Evolutionary conservation across 2,113 vertebrate genomes (phyloP).

Genomic region (Marmota monax): DNA sequence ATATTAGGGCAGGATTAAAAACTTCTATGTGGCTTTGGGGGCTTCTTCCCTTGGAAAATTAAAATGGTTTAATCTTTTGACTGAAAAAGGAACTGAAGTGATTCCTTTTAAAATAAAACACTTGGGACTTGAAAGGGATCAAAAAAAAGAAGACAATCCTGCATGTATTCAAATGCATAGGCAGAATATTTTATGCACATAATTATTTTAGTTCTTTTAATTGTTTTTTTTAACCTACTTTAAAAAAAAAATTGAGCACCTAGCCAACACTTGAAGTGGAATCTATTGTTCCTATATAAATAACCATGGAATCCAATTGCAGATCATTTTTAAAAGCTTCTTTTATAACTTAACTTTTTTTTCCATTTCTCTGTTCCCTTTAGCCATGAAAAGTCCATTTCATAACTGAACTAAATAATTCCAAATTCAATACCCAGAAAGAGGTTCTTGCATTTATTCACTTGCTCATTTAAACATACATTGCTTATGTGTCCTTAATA

Average conservation of each 20-base stretch:
- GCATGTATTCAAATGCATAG: constrained; percentile 32
- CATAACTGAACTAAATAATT: constrained; percentile 51
- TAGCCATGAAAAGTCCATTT: constrained; percentile 53
- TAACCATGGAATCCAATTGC: not conserved
- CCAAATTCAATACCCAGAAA: constrained; percentile 36
- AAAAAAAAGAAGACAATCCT: constrained; percentile 62
- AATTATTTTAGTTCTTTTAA: constrained; percentile 37
- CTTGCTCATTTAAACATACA: constrained; percentile 25
- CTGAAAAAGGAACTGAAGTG: constrained; percentile 67
- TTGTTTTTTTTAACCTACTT: constrained; percentile 42
- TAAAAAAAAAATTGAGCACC: not conserved
- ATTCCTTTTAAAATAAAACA: constrained; percentile 68
- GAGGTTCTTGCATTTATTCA: constrained; percentile 18
- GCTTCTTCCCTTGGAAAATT: constrained; percentile 76
- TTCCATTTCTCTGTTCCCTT: constrained; percentile 46
- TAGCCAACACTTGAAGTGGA: not conserved
- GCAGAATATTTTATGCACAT: constrained; percentile 53
- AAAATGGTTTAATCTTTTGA: constrained; percentile 78
- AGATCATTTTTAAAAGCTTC: constrained; percentile 16
- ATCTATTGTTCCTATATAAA: not conserved
- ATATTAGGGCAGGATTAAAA: constrained; percentile 77
- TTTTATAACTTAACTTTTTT: constrained; percentile 38
- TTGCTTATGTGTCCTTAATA: not conserved
- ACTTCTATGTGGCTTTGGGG: constrained; percentile 67
- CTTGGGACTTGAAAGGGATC: constrained; percentile 53